Evolutionary conservation across 2,888 invertebrate species (phyloP).

Genomic region (Monochamus alternatus): DNA sequence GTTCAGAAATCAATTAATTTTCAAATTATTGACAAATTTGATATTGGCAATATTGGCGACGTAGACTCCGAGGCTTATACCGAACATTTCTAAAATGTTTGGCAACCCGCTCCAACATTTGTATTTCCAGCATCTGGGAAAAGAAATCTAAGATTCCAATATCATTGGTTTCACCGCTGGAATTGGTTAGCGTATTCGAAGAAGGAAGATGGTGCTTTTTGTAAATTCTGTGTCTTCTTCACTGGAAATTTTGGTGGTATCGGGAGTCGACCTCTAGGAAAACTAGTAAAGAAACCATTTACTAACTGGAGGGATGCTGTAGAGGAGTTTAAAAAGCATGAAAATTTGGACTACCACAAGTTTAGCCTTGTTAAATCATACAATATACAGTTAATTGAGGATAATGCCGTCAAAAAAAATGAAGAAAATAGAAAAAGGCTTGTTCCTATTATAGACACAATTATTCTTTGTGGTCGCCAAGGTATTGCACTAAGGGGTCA

Average conservation of each 20-base stretch:
- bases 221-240: not conserved
- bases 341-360: not conserved
- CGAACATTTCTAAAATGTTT: too few relatives aligned
- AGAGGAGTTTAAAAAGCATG: not conserved
- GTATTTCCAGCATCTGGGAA: too few relatives aligned
- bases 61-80: too few relatives aligned
- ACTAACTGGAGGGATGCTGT: not conserved
- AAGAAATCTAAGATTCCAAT: not conserved
- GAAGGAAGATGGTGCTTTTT: not conserved
- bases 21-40: too few relatives aligned
- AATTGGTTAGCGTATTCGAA: not conserved
- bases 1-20: too few relatives aligned
- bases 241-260: conserved; percentile 4
- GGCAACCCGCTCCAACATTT: too few relatives aligned
- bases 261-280: not conserved
- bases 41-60: too few relatives aligned
- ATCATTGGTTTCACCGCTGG: not conserved
- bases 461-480: not conserved
- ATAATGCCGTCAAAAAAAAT: too few relatives aligned
- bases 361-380: not conserved
- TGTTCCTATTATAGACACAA: not conserved
- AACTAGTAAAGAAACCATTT: not conserved
- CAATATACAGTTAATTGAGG: too few relatives aligned
- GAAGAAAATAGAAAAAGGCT: not conserved
- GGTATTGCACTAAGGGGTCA: not conserved